A percentile compares a stretch with the other conserved stretches of the same genome.
phyloP scores from a whole-genome alignment of 2,888 invertebrate genomes.

The Aelia acuminata region DNA sequence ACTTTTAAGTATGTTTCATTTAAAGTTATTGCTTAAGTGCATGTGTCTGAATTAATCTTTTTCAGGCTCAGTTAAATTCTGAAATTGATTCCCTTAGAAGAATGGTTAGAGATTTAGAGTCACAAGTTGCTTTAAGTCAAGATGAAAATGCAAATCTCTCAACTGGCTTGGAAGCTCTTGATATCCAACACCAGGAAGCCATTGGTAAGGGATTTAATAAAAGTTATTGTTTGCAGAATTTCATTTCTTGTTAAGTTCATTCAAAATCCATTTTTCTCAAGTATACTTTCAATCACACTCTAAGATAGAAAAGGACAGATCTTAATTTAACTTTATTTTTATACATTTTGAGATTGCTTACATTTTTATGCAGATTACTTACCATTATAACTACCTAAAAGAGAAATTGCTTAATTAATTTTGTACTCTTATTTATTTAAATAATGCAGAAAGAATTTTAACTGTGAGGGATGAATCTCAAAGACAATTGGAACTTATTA shows the following conservation, averaged over 20 bases:
- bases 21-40: background rate
- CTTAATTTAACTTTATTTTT: background rate
- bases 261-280: too few species aligned
- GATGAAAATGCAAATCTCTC: constrained; percentile 75
- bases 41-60: background rate
- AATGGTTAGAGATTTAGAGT: constrained; percentile 69
- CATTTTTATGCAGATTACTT: background rate
- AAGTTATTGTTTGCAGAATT: too few species aligned
- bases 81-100: constrained; percentile 59
- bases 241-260: too few species aligned
- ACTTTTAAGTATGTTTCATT: background rate
- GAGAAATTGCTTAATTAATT: background rate
- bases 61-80: constrained; percentile 61
- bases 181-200: constrained; percentile 80
- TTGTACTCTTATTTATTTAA: constrained; percentile 11
- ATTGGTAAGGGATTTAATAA: constrained; percentile 73
- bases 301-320: background rate
- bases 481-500: constrained; percentile 73
- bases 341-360: background rate
- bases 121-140: constrained; percentile 67
- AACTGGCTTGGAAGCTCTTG: constrained; percentile 79
- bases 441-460: constrained; percentile 69
- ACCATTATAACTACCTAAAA: background rate
- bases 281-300: too few species aligned
- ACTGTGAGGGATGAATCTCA: constrained; percentile 71